phyloP scores from a whole-genome alignment of 53 echinoderm and acorn worm genomes.

The Apostichopus leukothele region DNA sequence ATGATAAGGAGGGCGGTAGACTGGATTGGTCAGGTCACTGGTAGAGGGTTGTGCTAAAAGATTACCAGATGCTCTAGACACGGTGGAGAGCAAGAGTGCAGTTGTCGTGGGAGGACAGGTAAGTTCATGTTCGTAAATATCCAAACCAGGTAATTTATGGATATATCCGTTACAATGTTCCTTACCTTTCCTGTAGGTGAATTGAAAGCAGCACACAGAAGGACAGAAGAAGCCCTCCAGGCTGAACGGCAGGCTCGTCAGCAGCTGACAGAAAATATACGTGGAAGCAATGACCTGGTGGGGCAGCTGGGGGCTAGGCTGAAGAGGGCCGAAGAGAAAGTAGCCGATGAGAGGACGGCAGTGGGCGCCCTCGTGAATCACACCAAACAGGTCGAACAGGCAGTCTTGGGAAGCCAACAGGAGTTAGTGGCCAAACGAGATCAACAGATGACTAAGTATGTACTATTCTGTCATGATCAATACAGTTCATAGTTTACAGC shows the following conservation, averaged over 20 bases:
- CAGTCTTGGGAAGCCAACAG: slow-evolving; percentile 93
- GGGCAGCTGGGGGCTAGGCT: slow-evolving; percentile 95
- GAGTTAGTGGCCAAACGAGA: slow-evolving; percentile 88
- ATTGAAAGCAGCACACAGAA: slow-evolving; percentile 76
- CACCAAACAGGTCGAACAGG: slow-evolving; percentile 99
- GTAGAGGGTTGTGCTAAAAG: too few relatives aligned
- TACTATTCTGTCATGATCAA: background rate
- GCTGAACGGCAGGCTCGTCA: slow-evolving; percentile 78
- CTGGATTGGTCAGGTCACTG: too few relatives aligned
- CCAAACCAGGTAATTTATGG: too few relatives aligned
- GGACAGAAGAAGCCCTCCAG: slow-evolving; percentile 72
- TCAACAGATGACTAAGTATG: slow-evolving; percentile 86
- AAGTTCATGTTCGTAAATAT: too few relatives aligned
- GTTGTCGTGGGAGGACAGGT: too few relatives aligned
- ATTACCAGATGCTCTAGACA: too few relatives aligned
- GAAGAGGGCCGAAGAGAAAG: slow-evolving; percentile 93
- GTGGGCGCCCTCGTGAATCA: slow-evolving; percentile 96
- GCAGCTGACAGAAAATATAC: slow-evolving; percentile 90
- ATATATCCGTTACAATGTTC: background rate
- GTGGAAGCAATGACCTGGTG: slow-evolving; percentile 93
- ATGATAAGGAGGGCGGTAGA: too few relatives aligned
- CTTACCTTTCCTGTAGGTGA: slow-evolving; percentile 59
- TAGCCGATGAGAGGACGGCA: slow-evolving; percentile 89
- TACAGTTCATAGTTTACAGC: too few relatives aligned
- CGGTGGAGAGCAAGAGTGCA: too few relatives aligned